Evolutionary conservation across 2,113 vertebrate species (phyloP), one percentile per base, ranked within the genome.

Genomic region (Rhea americana): DNA sequence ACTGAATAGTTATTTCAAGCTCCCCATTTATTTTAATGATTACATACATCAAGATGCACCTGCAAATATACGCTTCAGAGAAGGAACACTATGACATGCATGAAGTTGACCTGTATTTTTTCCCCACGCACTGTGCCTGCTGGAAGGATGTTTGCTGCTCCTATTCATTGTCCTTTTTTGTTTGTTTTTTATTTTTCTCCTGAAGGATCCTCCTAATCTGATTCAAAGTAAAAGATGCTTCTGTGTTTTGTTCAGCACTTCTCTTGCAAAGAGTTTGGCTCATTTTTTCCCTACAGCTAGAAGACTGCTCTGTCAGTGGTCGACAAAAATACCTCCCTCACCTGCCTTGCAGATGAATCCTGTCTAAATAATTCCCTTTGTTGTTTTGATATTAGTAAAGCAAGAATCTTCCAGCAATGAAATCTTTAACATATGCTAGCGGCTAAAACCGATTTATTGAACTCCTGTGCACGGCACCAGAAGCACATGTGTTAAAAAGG

Each of bases 391-490:
- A 5, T 58, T 28, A 82, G 55, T 58, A 71, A 80, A 85, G n/a
- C 8, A 70, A 11, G 3, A 66, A 62, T 24, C 28, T 58, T 53
- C 35, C 7, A 67, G 10, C n/a, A 59, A n/a, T 47, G 37, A 77
- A 41, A 41, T 83, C 41, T 90, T 50, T 89, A 87, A 77, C 8
- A 8, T 12, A 22, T 1, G 2, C 19, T 17, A 61, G 30, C 62
- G 14, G 8, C 37, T 48, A 48, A 82, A 67, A 83, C 13, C 89
- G 48, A 78, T 80, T 83, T 93, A 79, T 71, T 88, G 59, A 81
- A 67, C 61, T 91, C 83, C 92, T 94, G 82, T 93, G 92, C 85
- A 94, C 88, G 85, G 92, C 82, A 96, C 80, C 90, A 95, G 72
- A 93, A 88, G 59, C 51, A 90, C 63, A 22, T 17, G 2, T 87